Evolutionary conservation across 2,113 vertebrate genomes (phyloP).

Genomic region (Prionailurus bengalensis): DNA sequence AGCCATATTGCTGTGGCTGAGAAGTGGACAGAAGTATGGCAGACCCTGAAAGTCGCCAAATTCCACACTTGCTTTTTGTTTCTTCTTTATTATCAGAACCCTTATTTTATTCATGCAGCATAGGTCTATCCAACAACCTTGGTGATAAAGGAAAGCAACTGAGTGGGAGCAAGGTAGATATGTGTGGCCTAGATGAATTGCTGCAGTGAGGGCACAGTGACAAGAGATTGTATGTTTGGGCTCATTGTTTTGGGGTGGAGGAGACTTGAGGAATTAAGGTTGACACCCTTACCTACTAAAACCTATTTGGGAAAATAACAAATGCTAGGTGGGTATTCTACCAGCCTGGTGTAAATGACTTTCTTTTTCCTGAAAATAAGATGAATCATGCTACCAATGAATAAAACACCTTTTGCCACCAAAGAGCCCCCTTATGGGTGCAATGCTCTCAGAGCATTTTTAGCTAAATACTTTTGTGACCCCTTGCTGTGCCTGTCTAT

Average conservation of each 20-base stretch:
- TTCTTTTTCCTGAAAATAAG: neutral
- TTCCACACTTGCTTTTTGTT: neutral
- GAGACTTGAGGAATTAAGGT: neutral
- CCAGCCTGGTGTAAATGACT: neutral
- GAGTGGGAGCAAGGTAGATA: neutral
- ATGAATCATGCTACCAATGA: neutral
- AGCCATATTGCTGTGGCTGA: neutral
- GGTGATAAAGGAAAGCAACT: neutral
- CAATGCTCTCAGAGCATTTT: neutral
- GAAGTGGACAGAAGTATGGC: neutral
- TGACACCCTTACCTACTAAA: neutral
- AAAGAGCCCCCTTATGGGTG: neutral
- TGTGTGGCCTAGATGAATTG: neutral
- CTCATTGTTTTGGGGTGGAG: neutral
- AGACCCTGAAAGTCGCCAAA: neutral
- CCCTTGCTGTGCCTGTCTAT: neutral
- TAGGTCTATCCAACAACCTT: neutral
- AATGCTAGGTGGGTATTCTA: neutral
- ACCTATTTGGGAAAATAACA: neutral
- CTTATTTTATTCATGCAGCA: neutral
- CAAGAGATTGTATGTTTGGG: neutral
- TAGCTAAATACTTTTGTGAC: neutral
- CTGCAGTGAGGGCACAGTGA: neutral
- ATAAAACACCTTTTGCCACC: neutral
- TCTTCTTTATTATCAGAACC: neutral